A percentile compares a stretch with the other conserved stretches of the same genome.
Conservation (phyloP, 2,113 vertebrate genomes). For the Trinectes maculatus region DNA sequence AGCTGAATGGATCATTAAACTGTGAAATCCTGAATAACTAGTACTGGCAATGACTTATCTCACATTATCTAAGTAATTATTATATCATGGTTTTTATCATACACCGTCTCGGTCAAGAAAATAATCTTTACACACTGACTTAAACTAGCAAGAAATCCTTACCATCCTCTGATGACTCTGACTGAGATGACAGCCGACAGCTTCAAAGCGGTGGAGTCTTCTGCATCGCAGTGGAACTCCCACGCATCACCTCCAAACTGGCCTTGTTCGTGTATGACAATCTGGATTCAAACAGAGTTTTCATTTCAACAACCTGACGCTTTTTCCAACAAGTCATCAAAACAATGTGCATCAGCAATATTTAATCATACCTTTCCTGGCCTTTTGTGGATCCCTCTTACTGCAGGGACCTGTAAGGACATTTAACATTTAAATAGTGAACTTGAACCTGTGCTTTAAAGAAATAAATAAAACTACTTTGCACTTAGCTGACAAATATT, state of each 20-base stretch:
- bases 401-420: conserved; percentile 57
- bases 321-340: neutral
- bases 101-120: neutral
- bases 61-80: no score
- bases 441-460: neutral
- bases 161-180: conserved; percentile 94
- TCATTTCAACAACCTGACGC: no score
- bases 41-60: neutral
- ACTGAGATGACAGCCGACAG: conserved; percentile 88
- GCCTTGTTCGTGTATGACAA: conserved; percentile 85
- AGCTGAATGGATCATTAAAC: neutral
- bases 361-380: conserved; percentile 89
- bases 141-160: conserved; percentile 44
- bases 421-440: neutral
- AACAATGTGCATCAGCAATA: neutral
- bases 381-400: conserved; percentile 85
- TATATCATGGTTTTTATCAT: no score
- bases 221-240: conserved; percentile 85
- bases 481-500: neutral
- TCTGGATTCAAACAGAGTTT: conserved; percentile 69
- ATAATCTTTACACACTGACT: neutral
- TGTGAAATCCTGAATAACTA: neutral
- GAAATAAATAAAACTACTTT: neutral
- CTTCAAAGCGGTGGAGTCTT: conserved; percentile 86
- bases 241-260: conserved; percentile 78